Conservation (phyloP, 2,113 vertebrate species). For the Xenotilapia longispinis region DNA sequence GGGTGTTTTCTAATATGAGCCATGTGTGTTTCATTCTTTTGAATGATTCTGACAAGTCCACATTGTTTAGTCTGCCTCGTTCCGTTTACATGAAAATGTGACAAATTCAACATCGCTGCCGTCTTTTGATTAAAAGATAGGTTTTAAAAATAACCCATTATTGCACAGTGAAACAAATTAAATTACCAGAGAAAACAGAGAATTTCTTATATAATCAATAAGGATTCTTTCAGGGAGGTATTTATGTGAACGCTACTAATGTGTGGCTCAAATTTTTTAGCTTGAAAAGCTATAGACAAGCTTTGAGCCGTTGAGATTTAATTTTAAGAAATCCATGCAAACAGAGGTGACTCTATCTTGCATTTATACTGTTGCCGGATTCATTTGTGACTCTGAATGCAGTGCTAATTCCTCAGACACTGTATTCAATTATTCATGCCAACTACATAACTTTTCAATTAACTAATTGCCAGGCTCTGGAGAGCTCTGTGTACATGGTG, state of each 20-base stretch:
- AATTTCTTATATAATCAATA: conserved; percentile 2
- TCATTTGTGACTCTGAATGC: conserved; percentile 17
- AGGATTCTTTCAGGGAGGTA: not conserved
- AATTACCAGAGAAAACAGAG: conserved; percentile 33
- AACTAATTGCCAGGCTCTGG: conserved; percentile 61
- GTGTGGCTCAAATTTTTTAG: not conserved
- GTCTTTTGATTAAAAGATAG: conserved; percentile 44
- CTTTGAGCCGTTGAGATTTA: not conserved
- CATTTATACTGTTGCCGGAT: not conserved
- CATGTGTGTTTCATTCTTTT: conserved; percentile 33
- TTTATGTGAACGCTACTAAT: not conserved
- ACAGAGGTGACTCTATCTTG: not conserved
- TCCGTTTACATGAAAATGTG: conserved; percentile 60
- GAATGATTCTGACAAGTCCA: conserved; percentile 45
- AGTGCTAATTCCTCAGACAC: conserved; percentile 39
- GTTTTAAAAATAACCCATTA: conserved; percentile 46
- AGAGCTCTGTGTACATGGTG: conserved; percentile 30
- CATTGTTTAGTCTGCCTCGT: conserved; percentile 61
- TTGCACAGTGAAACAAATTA: conserved; percentile 30
- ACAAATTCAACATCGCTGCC: conserved; percentile 56
- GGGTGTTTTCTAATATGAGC: conserved; percentile 29
- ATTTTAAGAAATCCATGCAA: not conserved
- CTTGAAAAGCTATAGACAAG: not conserved
- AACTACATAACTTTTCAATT: conserved; percentile 69
- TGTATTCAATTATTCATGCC: conserved; percentile 61